These are phyloP conservation scores for Pterobdella sp. DNA, from an alignment of 2,888 invertebrate genomes.

Conservation along the genomic window DNA sequence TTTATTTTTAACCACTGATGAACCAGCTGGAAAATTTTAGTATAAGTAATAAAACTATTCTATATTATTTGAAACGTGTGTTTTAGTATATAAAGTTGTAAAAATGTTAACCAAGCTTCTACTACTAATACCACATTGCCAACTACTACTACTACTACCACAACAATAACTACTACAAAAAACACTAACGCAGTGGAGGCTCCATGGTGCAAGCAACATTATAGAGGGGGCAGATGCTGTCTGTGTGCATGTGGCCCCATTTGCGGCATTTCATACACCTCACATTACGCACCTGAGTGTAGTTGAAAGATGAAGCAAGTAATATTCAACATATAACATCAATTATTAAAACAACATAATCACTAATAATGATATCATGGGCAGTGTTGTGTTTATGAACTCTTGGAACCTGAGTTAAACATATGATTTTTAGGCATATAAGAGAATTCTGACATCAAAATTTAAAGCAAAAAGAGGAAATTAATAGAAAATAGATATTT, in stretches of 20 bases:
- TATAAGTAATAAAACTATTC: neutral
- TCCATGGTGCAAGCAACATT: constrained; percentile 48
- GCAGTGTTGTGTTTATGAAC: too few species aligned
- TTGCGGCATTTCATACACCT: constrained; percentile 97
- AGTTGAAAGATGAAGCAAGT: neutral
- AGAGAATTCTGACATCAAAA: too few species aligned
- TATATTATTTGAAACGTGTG: constrained; percentile 5
- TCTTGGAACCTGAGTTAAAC: too few species aligned
- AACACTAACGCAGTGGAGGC: constrained; percentile 46
- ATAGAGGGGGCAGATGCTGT: constrained; percentile 88
- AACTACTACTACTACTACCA: neutral
- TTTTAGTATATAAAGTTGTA: neutral
- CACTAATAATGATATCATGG: too few species aligned
- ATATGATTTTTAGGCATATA: too few species aligned
- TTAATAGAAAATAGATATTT: too few species aligned
- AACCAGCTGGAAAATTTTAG: neutral
- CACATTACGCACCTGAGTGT: constrained; percentile 59
- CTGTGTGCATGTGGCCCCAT: constrained; percentile 94
- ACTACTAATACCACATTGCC: neutral
- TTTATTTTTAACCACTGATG: neutral
- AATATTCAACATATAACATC: too few species aligned
- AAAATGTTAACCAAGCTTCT: neutral
- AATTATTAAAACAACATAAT: too few species aligned
- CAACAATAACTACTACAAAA: neutral
- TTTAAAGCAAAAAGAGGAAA: too few species aligned